phyloP scores from a whole-genome alignment of 2,113 vertebrate genomes.

The Pangasianodon gigas region DNA sequence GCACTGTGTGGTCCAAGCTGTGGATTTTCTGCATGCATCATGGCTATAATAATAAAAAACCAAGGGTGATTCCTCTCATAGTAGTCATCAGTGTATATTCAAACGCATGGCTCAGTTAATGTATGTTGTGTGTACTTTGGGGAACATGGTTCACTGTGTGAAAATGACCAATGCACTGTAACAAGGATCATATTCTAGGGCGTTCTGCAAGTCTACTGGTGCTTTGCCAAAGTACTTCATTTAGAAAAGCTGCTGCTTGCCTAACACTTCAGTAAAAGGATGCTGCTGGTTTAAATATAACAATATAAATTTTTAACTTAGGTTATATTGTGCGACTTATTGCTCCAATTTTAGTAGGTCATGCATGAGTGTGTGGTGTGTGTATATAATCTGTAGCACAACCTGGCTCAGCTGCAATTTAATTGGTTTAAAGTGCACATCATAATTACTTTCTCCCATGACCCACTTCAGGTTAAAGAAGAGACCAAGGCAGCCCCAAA shows the following conservation, averaged over 20 bases:
- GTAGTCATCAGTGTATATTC: background rate
- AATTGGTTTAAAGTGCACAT: background rate
- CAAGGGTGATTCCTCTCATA: background rate
- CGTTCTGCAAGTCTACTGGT: background rate
- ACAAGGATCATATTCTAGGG: conserved; percentile 3
- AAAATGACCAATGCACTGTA: conserved; percentile 22
- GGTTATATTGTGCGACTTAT: background rate
- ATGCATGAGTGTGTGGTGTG: conserved; percentile 51
- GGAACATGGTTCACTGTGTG: conserved; percentile 19
- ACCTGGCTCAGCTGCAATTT: background rate
- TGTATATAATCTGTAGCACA: conserved; percentile 47
- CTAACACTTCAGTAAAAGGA: conserved; percentile 27
- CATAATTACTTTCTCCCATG: conserved; percentile 53
- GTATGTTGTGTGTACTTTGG: conserved; percentile 25
- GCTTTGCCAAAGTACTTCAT: conserved; percentile 12
- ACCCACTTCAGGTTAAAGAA: conserved; percentile 77
- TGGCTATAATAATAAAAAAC: conserved; percentile 18
- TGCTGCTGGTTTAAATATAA: conserved; percentile 37
- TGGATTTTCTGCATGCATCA: conserved; percentile 36
- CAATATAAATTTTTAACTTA: background rate
- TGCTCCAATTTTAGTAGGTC: background rate
- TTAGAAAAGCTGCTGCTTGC: conserved; percentile 37
- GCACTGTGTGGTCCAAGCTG: conserved; percentile 52
- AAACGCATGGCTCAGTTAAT: background rate
- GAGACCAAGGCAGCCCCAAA: conserved; percentile 70